A percentile compares a stretch with the other conserved stretches of the same genome.
These are phyloP conservation scores for Ecliptopera silaceata DNA, from an alignment of 2,888 invertebrate genomes.

Conservation along the genomic window DNA sequence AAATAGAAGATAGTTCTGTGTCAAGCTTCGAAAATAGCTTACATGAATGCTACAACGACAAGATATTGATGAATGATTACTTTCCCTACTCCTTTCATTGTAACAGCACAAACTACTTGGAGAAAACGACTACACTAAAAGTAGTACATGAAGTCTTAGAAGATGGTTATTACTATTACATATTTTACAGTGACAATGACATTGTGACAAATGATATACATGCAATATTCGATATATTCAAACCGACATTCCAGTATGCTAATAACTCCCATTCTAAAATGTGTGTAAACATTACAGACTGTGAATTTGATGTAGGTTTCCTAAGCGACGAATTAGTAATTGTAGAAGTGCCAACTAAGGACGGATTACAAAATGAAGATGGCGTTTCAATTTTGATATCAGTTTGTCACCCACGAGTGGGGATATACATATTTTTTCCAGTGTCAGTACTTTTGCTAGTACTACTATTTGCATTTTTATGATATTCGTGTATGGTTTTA, in stretches of 20 bases:
- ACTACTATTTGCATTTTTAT: slow-evolving; percentile 91
- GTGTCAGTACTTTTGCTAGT: slow-evolving; percentile 89
- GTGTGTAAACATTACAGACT: slow-evolving; percentile 90
- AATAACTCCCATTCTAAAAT: slow-evolving; percentile 85
- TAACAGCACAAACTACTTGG: slow-evolving; percentile 86
- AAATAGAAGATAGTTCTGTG: slow-evolving; percentile 85
- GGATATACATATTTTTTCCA: slow-evolving; percentile 91
- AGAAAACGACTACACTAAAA: slow-evolving; percentile 84
- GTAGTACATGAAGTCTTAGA: slow-evolving; percentile 88
- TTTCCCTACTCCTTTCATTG: slow-evolving; percentile 88
- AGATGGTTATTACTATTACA: slow-evolving; percentile 94
- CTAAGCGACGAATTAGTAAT: slow-evolving; percentile 91
- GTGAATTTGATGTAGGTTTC: slow-evolving; percentile 88
- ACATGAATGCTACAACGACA: slow-evolving; percentile 89
- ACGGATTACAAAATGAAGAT: slow-evolving; percentile 90
- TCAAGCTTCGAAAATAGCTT: slow-evolving; percentile 92
- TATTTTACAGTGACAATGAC: slow-evolving; percentile 94
- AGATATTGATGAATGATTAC: slow-evolving; percentile 87
- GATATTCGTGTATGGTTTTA: slow-evolving; percentile 68
- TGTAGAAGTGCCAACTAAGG: slow-evolving; percentile 91
- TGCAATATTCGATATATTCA: slow-evolving; percentile 92
- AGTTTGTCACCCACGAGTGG: slow-evolving; percentile 90
- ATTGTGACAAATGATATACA: slow-evolving; percentile 90
- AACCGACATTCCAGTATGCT: slow-evolving; percentile 91
- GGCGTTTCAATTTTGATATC: slow-evolving; percentile 89